These are phyloP conservation scores for Phalera bucephala DNA, from an alignment of 2,888 invertebrate genomes.

Conservation along the genomic window DNA sequence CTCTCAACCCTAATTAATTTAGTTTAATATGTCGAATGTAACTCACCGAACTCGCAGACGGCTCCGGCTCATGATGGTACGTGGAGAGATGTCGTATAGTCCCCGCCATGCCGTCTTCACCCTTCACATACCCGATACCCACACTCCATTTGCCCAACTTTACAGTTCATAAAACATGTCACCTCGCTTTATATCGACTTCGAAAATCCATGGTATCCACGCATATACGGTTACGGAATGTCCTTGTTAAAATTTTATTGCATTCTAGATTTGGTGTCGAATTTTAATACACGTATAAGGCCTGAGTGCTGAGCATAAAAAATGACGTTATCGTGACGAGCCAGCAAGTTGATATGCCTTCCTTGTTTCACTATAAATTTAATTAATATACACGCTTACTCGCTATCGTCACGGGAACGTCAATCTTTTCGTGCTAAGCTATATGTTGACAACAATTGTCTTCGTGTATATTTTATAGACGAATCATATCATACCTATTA, in stretches of 20 bases:
- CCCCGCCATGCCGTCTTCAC: conserved; percentile 64
- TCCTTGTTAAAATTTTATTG: conserved; percentile 1
- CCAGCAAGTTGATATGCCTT: too few species aligned
- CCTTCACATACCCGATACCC: conserved; percentile 34
- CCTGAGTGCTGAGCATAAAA: too few species aligned
- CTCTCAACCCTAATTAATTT: too few species aligned
- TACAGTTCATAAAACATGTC: conserved; percentile 5
- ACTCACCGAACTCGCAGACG: conserved; percentile 65
- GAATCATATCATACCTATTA: too few species aligned
- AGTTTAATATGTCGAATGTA: neutral
- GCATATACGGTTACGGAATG: conserved; percentile 1
- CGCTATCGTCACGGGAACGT: too few species aligned
- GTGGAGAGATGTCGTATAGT: conserved; percentile 69
- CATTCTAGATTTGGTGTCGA: neutral
- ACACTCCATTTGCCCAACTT: conserved; percentile 22
- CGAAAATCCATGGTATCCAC: conserved; percentile 14
- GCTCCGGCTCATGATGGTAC: conserved; percentile 68
- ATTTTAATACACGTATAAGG: too few species aligned
- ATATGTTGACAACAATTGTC: too few species aligned
- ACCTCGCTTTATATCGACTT: conserved; percentile 8
- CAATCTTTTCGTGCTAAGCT: too few species aligned
- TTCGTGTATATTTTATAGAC: too few species aligned
- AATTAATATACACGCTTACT: too few species aligned
- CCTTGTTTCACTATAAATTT: too few species aligned
- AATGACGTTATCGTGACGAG: too few species aligned